Evolutionary conservation across 2,888 invertebrate genomes (phyloP).

Genomic region (Malthinus seriepunctatus): DNA sequence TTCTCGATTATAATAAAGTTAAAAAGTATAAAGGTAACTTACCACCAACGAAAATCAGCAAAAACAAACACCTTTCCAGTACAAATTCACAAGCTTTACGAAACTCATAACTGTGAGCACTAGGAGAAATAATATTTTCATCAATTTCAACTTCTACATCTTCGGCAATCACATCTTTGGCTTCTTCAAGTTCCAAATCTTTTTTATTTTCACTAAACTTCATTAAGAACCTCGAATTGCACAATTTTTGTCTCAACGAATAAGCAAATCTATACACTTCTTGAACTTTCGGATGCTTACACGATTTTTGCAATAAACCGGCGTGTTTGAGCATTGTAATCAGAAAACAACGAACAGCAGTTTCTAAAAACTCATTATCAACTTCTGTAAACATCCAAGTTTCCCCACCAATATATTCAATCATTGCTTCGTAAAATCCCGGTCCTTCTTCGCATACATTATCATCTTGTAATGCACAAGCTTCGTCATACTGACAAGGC

Average conservation of each 20-base stretch:
- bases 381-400: slow-evolving; percentile 59
- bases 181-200: slow-evolving; percentile 17
- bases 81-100: slow-evolving; percentile 52
- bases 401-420: slow-evolving; percentile 52
- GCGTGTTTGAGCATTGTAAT: slow-evolving; percentile 59
- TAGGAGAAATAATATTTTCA: slow-evolving; percentile 19
- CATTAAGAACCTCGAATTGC: slow-evolving; percentile 33
- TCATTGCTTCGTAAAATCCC: slow-evolving; percentile 49
- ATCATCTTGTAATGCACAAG: slow-evolving; percentile 41
- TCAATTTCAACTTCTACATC: slow-evolving; percentile 25
- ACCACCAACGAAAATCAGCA: slow-evolving; percentile 58
- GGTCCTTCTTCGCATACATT: slow-evolving; percentile 34
- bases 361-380: slow-evolving; percentile 54
- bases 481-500: slow-evolving; percentile 49
- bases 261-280: slow-evolving; percentile 49
- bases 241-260: slow-evolving; percentile 44
- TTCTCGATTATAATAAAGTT: too few species aligned
- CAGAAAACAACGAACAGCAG: slow-evolving; percentile 56
- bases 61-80: slow-evolving; percentile 56
- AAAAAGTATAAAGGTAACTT: slow-evolving; percentile 25
- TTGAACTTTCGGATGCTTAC: slow-evolving; percentile 43
- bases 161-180: slow-evolving; percentile 18
- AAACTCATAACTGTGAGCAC: slow-evolving; percentile 39
- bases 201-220: slow-evolving; percentile 26
- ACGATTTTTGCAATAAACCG: slow-evolving; percentile 53